Percentiles rank a stretch among this genome's conserved stretches.
phyloP scores from a whole-genome alignment of 2,113 vertebrate genomes.

The Pollachius pollachius region DNA sequence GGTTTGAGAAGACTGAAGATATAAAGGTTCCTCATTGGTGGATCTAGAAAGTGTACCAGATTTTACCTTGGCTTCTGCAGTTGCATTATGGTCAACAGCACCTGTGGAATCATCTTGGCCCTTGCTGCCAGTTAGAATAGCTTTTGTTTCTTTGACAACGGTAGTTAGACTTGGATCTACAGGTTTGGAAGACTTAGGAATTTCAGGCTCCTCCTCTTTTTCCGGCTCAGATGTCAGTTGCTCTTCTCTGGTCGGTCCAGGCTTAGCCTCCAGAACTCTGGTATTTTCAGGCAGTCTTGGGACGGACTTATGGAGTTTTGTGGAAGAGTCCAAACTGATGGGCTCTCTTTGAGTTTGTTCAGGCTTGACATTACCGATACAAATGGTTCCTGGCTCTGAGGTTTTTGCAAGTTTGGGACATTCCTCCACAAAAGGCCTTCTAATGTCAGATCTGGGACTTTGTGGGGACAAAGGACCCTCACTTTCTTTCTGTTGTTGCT shows the following conservation, averaged over 20 bases:
- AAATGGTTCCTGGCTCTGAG: background rate
- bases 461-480: background rate
- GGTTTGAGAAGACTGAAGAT: too few species aligned
- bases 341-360: constrained; percentile 1
- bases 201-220: background rate
- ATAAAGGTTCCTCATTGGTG: too few species aligned
- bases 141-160: background rate
- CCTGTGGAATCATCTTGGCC: background rate
- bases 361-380: background rate
- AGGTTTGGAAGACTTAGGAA: background rate
- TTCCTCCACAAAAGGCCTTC: background rate
- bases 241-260: background rate
- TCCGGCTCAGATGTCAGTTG: background rate
- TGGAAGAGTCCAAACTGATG: background rate
- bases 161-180: background rate
- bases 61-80: too few species aligned
- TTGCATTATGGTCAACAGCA: too few species aligned
- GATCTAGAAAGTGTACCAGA: too few species aligned
- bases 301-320: background rate
- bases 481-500: background rate
- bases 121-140: background rate
- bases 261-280: background rate
- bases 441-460: background rate
- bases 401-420: background rate
- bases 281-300: background rate